These are phyloP conservation scores for Romanogobio albipinnatus DNA, from an alignment of 2,113 vertebrate species.

Conservation along the genomic window DNA sequence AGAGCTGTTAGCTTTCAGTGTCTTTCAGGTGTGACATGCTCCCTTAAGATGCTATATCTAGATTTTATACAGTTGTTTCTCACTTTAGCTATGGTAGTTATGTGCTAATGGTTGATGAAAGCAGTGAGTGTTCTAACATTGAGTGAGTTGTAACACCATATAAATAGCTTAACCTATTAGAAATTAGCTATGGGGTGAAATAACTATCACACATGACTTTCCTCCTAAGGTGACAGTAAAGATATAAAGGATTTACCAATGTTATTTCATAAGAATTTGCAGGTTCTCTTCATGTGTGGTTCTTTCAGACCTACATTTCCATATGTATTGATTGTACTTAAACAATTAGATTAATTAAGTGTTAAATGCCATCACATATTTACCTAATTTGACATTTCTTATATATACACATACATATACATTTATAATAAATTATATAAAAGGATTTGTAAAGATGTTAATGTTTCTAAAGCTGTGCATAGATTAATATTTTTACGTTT, in stretches of 20 bases:
- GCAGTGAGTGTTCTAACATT: neutral
- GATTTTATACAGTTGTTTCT: neutral
- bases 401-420: too few relatives aligned
- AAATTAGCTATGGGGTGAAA: neutral
- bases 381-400: too few relatives aligned
- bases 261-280: too few relatives aligned
- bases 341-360: neutral
- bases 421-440: too few relatives aligned
- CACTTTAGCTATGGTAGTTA: neutral
- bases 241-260: too few relatives aligned
- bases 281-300: too few relatives aligned
- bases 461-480: too few relatives aligned
- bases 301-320: too few relatives aligned
- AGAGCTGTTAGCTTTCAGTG: conserved; percentile 12
- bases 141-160: neutral
- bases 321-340: neutral
- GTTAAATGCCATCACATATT: neutral
- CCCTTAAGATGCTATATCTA: neutral
- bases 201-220: neutral
- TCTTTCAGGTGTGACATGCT: conserved; percentile 1
- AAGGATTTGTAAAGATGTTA: too few relatives aligned
- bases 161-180: neutral
- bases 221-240: too few relatives aligned
- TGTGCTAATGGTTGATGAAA: neutral
- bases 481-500: too few relatives aligned